Conservation (phyloP, 2,113 vertebrate species). For the Triplophysa rosa region DNA sequence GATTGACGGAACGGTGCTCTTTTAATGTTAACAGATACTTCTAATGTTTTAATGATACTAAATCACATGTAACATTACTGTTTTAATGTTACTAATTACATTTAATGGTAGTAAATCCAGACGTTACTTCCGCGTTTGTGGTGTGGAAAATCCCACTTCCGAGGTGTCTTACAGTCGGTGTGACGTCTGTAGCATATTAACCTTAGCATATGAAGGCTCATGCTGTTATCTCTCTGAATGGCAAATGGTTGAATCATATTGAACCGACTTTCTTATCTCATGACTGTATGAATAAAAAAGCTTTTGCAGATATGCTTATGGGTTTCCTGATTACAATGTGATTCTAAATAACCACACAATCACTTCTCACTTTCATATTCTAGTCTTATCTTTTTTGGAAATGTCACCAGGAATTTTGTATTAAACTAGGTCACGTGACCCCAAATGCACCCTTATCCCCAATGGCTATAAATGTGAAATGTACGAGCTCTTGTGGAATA, state of each 20-base stretch:
- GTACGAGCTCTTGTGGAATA: no score
- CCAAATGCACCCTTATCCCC: not conserved
- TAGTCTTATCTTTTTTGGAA: slow-evolving; percentile 43
- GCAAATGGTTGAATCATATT: slow-evolving; percentile 31
- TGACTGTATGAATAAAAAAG: not conserved
- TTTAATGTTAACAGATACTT: no score
- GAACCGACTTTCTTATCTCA: slow-evolving; percentile 26
- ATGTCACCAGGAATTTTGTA: slow-evolving; percentile 15
- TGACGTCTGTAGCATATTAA: slow-evolving; percentile 4
- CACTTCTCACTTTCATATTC: not conserved
- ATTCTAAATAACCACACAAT: slow-evolving; percentile 11
- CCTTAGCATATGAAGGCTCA: not conserved
- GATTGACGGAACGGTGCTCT: no score
- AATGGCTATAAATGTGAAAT: no score
- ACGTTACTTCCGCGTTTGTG: no score
- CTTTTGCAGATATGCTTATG: slow-evolving; percentile 16
- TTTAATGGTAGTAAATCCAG: no score
- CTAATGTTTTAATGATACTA: no score
- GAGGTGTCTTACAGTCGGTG: no score
- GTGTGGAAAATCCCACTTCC: no score
- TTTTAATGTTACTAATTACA: no score
- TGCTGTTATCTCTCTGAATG: slow-evolving; percentile 41
- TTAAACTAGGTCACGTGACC: not conserved
- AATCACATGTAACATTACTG: no score
- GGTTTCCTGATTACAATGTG: not conserved